Percentiles rank a stretch among this genome's conserved stretches.
These are phyloP conservation scores for Eudemis profundana DNA, from an alignment of 2,888 invertebrate species.

Conservation along the genomic window DNA sequence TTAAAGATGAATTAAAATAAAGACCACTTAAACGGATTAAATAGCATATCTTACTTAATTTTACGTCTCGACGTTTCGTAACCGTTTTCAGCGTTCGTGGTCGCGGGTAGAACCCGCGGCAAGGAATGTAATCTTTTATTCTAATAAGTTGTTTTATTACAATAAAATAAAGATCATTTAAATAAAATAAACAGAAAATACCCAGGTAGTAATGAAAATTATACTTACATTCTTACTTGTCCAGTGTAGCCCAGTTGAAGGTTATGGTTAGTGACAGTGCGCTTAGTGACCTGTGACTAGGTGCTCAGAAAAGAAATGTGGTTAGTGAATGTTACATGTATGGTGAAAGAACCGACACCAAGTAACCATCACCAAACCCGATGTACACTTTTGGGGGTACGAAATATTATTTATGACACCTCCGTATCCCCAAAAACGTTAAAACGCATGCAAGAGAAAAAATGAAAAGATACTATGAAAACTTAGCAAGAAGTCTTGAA, in stretches of 20 bases:
- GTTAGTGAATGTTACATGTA: conserved; percentile 67
- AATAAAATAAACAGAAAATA: conserved; percentile 11
- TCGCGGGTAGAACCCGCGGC: too few species aligned
- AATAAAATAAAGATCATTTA: background rate
- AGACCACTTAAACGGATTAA: background rate
- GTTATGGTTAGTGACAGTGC: conserved; percentile 62
- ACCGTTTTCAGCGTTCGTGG: too few species aligned
- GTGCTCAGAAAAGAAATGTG: conserved; percentile 78
- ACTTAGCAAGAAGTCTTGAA: too few species aligned
- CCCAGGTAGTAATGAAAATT: background rate
- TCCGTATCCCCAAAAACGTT: background rate
- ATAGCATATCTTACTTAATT: too few species aligned
- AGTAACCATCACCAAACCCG: conserved; percentile 61
- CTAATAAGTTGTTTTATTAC: too few species aligned
- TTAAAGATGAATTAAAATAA: too few species aligned
- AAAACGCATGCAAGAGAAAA: background rate
- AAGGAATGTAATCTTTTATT: too few species aligned
- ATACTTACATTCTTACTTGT: conserved; percentile 33
- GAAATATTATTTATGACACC: background rate
- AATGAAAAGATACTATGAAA: background rate
- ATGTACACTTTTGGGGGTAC: background rate
- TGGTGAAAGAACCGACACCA: conserved; percentile 60
- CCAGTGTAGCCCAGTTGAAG: conserved; percentile 20
- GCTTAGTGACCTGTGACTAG: conserved; percentile 70
- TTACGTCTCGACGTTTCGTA: too few species aligned